Conservation (phyloP, 2,113 vertebrate species). For the Oryzias javanicus region DNA sequence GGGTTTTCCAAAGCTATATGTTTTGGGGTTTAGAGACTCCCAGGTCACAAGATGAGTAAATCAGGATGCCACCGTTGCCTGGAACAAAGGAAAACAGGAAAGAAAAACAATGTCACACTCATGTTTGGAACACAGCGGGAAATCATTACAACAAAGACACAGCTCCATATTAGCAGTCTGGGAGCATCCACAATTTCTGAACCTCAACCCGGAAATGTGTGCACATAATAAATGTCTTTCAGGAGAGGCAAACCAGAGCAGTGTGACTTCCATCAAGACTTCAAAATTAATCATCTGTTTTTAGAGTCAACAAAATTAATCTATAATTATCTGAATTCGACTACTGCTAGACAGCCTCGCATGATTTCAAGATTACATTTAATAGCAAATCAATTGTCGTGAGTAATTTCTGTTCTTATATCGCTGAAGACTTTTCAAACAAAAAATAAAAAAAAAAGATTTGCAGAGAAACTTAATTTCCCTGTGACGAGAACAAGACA, state of each 20-base stretch:
- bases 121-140: constrained; percentile 36
- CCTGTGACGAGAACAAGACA: constrained; percentile 79
- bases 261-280: constrained; percentile 73
- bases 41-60: constrained; percentile 52
- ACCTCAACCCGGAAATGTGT: constrained; percentile 43
- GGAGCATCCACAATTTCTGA: constrained; percentile 40
- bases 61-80: constrained; percentile 69
- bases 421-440: constrained; percentile 69
- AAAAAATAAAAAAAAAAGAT: constrained; percentile 68
- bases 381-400: constrained; percentile 73
- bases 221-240: constrained; percentile 62
- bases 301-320: constrained; percentile 75
- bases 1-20: constrained; percentile 74
- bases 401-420: constrained; percentile 73
- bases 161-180: constrained; percentile 24
- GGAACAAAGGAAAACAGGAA: constrained; percentile 39
- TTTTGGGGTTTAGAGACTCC: constrained; percentile 72
- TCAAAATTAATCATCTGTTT: constrained; percentile 74
- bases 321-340: constrained; percentile 75
- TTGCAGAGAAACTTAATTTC: constrained; percentile 80
- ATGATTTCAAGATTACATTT: constrained; percentile 76
- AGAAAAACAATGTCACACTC: constrained; percentile 35
- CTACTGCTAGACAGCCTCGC: constrained; percentile 68
- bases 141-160: constrained; percentile 32
- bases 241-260: constrained; percentile 63